phyloP scores from a whole-genome alignment of 2,888 invertebrate species.

The Matsumyia berberina region DNA sequence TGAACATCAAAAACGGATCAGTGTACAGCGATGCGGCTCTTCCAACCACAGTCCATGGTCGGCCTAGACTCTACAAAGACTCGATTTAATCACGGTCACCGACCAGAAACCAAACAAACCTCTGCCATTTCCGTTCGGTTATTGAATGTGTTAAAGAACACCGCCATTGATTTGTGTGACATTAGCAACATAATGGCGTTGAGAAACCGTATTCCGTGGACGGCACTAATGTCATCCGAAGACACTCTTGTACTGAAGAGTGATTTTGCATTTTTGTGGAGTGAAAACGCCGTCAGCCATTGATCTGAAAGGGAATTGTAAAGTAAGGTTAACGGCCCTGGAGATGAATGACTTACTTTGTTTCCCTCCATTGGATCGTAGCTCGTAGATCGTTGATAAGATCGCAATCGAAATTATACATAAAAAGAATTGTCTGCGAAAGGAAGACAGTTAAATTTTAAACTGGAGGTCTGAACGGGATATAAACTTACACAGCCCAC shows the following conservation, averaged over 20 bases:
- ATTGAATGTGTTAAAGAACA: slow-evolving; percentile 88
- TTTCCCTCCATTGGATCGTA: slow-evolving; percentile 77
- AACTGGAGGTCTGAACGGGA: too few relatives aligned
- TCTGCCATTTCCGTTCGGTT: slow-evolving; percentile 89
- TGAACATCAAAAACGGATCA: slow-evolving; percentile 89
- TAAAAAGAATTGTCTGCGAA: slow-evolving; percentile 84
- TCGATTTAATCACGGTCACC: background rate
- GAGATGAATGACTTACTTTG: slow-evolving; percentile 80
- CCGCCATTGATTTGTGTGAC: slow-evolving; percentile 90
- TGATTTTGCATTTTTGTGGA: slow-evolving; percentile 86
- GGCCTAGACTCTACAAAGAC: slow-evolving; percentile 85
- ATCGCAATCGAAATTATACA: slow-evolving; percentile 83
- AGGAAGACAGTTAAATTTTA: background rate
- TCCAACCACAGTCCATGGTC: slow-evolving; percentile 88
- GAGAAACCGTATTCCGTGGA: slow-evolving; percentile 88
- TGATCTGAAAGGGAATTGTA: slow-evolving; percentile 83
- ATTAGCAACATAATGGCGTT: slow-evolving; percentile 88
- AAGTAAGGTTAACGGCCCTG: background rate
- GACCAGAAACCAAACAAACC: slow-evolving; percentile 82
- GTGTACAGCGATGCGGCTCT: slow-evolving; percentile 89
- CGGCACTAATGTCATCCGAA: slow-evolving; percentile 86
- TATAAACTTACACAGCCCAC: slow-evolving; percentile 84
- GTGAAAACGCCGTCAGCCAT: slow-evolving; percentile 87
- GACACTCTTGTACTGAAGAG: slow-evolving; percentile 85
- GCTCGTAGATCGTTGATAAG: slow-evolving; percentile 82